Evolutionary conservation across 2,797 vertebrate genomes (phyloP), one percentile per base, ranked within the genome.

Genomic region (Ceyx erithaca): DNA sequence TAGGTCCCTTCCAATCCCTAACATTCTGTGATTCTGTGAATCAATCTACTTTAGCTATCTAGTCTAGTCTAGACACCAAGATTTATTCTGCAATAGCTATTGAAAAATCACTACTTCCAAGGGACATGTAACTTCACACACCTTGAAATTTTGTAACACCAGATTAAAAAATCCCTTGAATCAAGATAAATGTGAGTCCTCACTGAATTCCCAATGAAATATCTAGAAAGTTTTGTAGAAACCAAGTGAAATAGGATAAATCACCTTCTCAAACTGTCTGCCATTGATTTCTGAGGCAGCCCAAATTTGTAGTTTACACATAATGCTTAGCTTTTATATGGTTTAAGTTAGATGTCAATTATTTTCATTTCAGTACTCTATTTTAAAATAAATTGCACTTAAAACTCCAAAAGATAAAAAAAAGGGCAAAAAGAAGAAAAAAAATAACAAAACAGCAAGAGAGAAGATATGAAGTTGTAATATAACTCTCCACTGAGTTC

Each of bases 401-500:
- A 52, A 16, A 20, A 6, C 0, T 1, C 19, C 37, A 40, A 33
- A 80, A 12, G 2, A 48, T n/a, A 63, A 23, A 4, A 11, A 71
- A 33, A 5, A 28, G 49, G 9, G 49, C 16, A 0, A 59, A 25
- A 12, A 5, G 14, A 15, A 33, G 49, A 33, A 3, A 1, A 40
- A 31, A 19, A 33, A 31, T 6, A 23, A 11, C 10, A 54, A 85
- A 88, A 33, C 4, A 68, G 14, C 10, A 7, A 19, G 15, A 77
- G 7, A 75, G 22, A 23, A 63, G 11, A 25, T 49, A 30, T 5
- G 23, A 43, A 11, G 46, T 18, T 6, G 9, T 33, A 58, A 41
- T 28, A 6, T 5, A 0, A 0, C 2, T 71, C 14, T 72, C 15
- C 7, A 14, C 46, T 85, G 21, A 30, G 1, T 35, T 62, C 6